phyloP scores from a whole-genome alignment of 2,797 vertebrate genomes.

The Micropoecilia bifurca region DNA sequence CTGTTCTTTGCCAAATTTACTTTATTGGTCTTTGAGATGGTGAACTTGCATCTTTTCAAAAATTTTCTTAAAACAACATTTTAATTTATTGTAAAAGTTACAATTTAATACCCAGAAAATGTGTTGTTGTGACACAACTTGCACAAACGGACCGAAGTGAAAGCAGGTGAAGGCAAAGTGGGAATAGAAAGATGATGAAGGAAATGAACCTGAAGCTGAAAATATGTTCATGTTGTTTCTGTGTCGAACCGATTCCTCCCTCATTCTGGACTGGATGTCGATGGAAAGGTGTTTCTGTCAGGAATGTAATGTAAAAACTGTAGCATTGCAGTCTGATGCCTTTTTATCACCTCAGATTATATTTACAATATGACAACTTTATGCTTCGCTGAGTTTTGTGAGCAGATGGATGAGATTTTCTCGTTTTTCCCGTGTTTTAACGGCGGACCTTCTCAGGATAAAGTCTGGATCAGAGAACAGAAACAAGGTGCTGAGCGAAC shows the following conservation, averaged over 20 bases:
- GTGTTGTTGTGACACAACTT: no score
- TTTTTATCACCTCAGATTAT: not conserved
- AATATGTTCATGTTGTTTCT: not conserved
- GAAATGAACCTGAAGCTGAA: not conserved
- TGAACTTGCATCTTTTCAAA: no score
- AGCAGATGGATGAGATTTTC: not conserved
- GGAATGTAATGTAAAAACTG: not conserved
- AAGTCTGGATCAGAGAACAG: not conserved
- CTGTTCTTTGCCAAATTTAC: no score
- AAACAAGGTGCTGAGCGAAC: constrained; percentile 1
- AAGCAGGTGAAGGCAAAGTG: not conserved
- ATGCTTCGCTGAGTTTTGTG: not conserved
- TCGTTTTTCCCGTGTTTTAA: not conserved
- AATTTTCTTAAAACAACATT: no score
- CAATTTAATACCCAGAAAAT: no score
- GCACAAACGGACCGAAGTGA: not conserved
- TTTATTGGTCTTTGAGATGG: no score
- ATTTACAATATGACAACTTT: not conserved
- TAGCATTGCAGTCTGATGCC: not conserved
- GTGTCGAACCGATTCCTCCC: not conserved
- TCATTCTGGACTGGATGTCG: not conserved
- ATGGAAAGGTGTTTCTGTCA: not conserved
- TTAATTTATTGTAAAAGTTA: no score
- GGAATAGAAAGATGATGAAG: not conserved
- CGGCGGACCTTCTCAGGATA: not conserved